Percentiles rank a stretch among this genome's conserved stretches.
phyloP scores from a whole-genome alignment of 2,888 invertebrate genomes.

The Sericinus montela region DNA sequence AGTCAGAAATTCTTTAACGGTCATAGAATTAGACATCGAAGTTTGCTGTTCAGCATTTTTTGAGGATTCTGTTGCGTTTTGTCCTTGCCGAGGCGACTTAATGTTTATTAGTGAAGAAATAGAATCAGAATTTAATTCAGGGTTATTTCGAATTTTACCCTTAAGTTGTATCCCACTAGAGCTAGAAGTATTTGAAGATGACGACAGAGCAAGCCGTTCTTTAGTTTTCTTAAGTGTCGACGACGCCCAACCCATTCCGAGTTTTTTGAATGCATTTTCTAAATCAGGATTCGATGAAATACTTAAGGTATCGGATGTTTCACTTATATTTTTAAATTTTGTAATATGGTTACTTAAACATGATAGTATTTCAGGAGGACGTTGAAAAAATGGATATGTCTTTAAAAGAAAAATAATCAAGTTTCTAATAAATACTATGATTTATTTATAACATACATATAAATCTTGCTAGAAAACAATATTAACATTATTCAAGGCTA shows the following conservation, averaged over 20 bases:
- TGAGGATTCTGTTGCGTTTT: constrained; percentile 31
- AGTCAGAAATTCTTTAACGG: constrained; percentile 71
- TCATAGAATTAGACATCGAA: constrained; percentile 56
- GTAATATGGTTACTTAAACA: no score
- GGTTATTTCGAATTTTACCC: constrained; percentile 47
- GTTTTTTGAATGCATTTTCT: constrained; percentile 81
- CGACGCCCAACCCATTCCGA: constrained; percentile 84
- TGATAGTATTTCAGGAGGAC: no score
- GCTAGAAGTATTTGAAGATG: constrained; percentile 70
- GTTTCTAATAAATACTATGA: constrained; percentile 20
- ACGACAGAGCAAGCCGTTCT: constrained; percentile 80
- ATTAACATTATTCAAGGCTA: constrained; percentile 1
- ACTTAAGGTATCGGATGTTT: constrained; percentile 65
- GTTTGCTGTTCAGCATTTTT: constrained; percentile 61
- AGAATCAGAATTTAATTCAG: constrained; percentile 48
- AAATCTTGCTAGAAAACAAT: constrained; percentile 15
- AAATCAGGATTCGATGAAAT: constrained; percentile 76
- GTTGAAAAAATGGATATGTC: no score
- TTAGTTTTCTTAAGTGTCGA: constrained; percentile 83
- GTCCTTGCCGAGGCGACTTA: constrained; percentile 31
- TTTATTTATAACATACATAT: constrained; percentile 28
- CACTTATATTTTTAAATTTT: constrained; percentile 55
- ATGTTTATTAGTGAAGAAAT: constrained; percentile 42
- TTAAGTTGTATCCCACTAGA: constrained; percentile 59
- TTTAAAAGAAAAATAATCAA: not conserved